A percentile compares a stretch with the other conserved stretches of the same genome.
Conservation (phyloP, 2,888 invertebrate species). For the Phragmatobia fuliginosa region DNA sequence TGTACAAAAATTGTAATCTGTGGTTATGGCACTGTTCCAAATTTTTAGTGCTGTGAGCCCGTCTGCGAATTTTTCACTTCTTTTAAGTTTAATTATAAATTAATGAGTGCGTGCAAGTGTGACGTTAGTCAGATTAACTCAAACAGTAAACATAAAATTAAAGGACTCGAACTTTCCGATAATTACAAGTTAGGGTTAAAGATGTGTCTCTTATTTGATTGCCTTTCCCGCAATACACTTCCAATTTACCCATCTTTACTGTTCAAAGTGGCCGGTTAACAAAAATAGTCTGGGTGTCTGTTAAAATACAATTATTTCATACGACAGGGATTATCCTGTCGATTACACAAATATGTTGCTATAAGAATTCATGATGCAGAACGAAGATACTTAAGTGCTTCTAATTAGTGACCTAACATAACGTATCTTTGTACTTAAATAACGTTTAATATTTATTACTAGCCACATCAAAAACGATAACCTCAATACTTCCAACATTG, state of each 20-base stretch:
- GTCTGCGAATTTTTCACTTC: not conserved
- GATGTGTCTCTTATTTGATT: not conserved
- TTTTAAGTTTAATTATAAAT: not conserved
- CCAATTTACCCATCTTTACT: not conserved
- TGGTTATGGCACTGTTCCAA: conserved; percentile 15
- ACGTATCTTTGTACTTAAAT: no score
- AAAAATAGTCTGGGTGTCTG: no score
- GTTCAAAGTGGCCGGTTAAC: not conserved
- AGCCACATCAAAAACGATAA: not conserved
- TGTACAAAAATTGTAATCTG: conserved; percentile 11
- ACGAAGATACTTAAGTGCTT: no score
- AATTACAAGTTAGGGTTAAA: not conserved
- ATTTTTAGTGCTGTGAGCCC: not conserved
- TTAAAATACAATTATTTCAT: no score
- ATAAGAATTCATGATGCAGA: no score
- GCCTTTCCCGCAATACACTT: not conserved
- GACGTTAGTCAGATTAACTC: not conserved
- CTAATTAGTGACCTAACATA: no score
- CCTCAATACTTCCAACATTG: not conserved
- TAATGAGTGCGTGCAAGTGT: not conserved
- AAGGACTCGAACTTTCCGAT: not conserved
- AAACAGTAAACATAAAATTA: not conserved
- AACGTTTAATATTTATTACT: not conserved
- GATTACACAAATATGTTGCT: no score
- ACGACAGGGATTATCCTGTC: no score